A percentile compares a stretch with the other conserved stretches of the same genome.
Conservation (phyloP, 2,888 invertebrate genomes). For the Autographa gamma region DNA sequence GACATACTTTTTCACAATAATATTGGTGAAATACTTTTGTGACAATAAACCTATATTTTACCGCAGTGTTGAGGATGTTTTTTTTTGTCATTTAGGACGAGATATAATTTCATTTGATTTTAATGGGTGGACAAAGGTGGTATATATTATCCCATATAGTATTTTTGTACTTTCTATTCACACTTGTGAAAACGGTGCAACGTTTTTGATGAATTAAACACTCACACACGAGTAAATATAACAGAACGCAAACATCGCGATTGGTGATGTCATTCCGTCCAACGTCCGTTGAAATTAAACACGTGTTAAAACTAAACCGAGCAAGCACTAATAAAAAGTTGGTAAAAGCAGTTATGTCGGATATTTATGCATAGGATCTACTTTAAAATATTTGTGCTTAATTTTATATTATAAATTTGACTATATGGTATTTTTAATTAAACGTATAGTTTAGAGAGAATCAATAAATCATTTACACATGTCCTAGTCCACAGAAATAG, state of each 20-base stretch:
- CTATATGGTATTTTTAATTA: background rate
- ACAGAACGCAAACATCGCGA: background rate
- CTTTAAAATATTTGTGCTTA: background rate
- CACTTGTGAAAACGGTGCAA: background rate
- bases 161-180: background rate
- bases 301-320: background rate
- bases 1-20: background rate
- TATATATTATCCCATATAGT: too few species aligned
- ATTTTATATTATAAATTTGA: background rate
- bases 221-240: background rate
- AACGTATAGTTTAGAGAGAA: background rate
- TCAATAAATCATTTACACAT: slow-evolving; percentile 10
- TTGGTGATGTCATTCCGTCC: slow-evolving; percentile 2
- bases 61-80: background rate
- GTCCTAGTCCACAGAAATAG: background rate
- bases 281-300: background rate
- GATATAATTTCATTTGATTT: too few species aligned
- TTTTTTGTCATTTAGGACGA: background rate
- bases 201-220: background rate
- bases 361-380: background rate
- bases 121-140: too few species aligned
- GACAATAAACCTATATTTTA: background rate
- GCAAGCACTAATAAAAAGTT: background rate
- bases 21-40: background rate
- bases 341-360: background rate